phyloP scores from a whole-genome alignment of 2,888 invertebrate genomes.

The Meteorus cinctellus region DNA sequence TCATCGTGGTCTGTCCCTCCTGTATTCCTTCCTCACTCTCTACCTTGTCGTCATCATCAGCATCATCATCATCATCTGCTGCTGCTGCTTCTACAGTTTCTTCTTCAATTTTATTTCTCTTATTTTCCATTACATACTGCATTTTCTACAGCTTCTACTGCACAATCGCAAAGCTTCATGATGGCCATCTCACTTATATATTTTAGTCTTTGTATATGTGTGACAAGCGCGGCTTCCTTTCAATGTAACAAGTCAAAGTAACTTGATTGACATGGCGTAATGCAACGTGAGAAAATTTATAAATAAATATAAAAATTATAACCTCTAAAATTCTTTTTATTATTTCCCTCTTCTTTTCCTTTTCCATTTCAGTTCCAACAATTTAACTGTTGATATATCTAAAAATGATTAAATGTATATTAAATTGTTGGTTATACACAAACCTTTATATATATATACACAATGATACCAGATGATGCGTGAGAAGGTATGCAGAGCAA shows the following conservation, averaged over 20 bases:
- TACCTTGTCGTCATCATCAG: background rate
- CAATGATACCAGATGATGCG: slow-evolving; percentile 32
- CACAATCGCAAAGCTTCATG: background rate
- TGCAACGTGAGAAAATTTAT: slow-evolving; percentile 32
- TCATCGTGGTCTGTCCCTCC: slow-evolving; percentile 50
- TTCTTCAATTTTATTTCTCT: background rate
- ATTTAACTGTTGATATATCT: too few relatives aligned
- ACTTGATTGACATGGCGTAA: slow-evolving; percentile 30
- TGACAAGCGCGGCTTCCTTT: background rate
- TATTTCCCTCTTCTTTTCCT: too few relatives aligned
- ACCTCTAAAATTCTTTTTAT: background rate
- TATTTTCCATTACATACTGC: background rate
- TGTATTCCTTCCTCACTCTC: slow-evolving; percentile 6
- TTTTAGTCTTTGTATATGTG: background rate
- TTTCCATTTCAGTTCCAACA: too few relatives aligned
- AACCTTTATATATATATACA: too few relatives aligned
- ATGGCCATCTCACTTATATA: background rate
- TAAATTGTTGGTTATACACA: too few relatives aligned
- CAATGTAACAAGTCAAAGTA: background rate
- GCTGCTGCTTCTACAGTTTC: background rate
- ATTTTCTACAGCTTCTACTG: background rate
- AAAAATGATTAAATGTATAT: too few relatives aligned
- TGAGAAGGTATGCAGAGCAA: slow-evolving; percentile 51
- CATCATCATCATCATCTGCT: background rate
- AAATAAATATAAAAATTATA: slow-evolving; percentile 13